Percentiles rank a stretch among this genome's conserved stretches.
Evolutionary conservation across 2,888 invertebrate genomes (phyloP).

Genomic region (Ethmia dodecea): DNA sequence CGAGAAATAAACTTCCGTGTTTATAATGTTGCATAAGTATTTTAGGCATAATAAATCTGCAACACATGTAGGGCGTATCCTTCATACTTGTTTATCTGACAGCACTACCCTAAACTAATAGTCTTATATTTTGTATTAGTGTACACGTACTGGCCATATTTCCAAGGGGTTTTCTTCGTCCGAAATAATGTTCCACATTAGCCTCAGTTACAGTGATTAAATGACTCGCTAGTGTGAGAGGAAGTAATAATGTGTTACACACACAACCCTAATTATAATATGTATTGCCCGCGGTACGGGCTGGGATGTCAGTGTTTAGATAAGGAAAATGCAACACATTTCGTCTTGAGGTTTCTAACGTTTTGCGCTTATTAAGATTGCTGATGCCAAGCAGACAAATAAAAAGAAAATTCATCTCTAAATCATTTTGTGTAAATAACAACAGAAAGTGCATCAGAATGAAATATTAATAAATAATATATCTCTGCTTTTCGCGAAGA

Average conservation of each 20-base stretch:
- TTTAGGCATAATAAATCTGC: neutral
- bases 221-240: conserved; percentile 50
- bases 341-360: too few relatives aligned
- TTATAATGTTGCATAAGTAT: too few relatives aligned
- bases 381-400: too few relatives aligned
- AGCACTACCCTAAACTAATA: conserved; percentile 17
- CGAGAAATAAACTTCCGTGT: too few relatives aligned
- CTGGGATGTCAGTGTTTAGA: too few relatives aligned
- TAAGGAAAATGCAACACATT: too few relatives aligned
- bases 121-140: conserved; percentile 51
- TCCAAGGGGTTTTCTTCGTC: conserved; percentile 55
- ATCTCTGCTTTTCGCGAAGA: too few relatives aligned
- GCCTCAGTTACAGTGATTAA: conserved; percentile 73
- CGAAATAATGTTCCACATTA: conserved; percentile 69
- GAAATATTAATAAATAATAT: too few relatives aligned
- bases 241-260: conserved; percentile 52
- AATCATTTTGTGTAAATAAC: too few relatives aligned
- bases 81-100: conserved; percentile 14
- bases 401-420: too few relatives aligned
- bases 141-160: conserved; percentile 56
- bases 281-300: conserved; percentile 2
- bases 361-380: too few relatives aligned
- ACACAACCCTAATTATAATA: conserved; percentile 33
- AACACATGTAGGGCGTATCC: conserved; percentile 8
- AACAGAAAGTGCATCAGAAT: too few relatives aligned